Conservation (phyloP, 2,113 vertebrate species). For the Gallinago paraguaiae region DNA sequence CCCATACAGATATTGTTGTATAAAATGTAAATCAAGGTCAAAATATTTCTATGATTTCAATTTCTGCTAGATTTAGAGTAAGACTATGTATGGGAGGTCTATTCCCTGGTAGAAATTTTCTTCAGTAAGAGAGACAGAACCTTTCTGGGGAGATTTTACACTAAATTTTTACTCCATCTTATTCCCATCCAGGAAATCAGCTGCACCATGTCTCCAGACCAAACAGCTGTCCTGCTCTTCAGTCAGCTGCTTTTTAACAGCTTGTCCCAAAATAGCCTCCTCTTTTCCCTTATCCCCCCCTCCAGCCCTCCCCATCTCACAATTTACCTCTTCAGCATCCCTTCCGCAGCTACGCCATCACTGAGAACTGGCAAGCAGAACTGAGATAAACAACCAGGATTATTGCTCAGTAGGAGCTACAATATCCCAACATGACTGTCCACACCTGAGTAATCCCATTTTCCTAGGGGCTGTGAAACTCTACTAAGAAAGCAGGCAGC, state of each 20-base stretch:
- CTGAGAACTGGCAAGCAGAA: background rate
- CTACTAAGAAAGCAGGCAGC: background rate
- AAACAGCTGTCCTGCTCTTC: background rate
- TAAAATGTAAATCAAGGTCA: background rate
- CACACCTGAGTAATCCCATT: background rate
- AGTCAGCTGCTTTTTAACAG: background rate
- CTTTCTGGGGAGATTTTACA: background rate
- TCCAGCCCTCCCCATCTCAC: background rate
- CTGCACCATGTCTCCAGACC: background rate
- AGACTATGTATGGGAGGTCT: background rate
- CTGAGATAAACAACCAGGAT: background rate
- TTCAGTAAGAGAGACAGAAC: background rate
- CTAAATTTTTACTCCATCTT: background rate
- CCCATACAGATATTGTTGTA: background rate
- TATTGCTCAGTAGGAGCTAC: background rate
- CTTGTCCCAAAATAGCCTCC: background rate
- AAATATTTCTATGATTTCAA: background rate
- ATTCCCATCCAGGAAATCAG: background rate
- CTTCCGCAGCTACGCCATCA: background rate
- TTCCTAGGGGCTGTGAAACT: background rate
- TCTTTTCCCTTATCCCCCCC: background rate
- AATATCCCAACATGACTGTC: background rate
- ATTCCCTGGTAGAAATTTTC: background rate
- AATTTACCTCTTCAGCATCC: background rate
- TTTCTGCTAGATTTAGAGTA: background rate